phyloP scores from a whole-genome alignment of 1,140 invertebrate genomes.

The Diachasmimorpha longicaudata region DNA sequence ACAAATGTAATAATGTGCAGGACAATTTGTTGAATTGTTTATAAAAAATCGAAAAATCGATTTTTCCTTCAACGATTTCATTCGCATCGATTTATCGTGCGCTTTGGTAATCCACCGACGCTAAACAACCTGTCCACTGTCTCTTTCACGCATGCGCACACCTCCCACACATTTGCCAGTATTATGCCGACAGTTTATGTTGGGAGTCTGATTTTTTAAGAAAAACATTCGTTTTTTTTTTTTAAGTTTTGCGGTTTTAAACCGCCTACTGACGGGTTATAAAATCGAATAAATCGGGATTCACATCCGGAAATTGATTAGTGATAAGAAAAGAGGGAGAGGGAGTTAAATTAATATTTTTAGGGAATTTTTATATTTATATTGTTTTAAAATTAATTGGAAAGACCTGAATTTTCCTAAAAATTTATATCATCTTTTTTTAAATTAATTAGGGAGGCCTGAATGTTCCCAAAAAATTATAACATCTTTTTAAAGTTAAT shows the following conservation, averaged over 20 bases:
- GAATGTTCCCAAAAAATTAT: no score
- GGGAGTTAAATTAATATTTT: no score
- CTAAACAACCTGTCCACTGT: constrained; percentile 40
- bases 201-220: neutral
- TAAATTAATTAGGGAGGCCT: no score
- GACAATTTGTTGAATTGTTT: neutral
- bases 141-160: constrained; percentile 29
- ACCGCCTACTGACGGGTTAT: neutral
- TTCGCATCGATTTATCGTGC: constrained; percentile 42
- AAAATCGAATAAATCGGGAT: neutral
- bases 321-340: no score
- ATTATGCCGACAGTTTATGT: constrained; percentile 34
- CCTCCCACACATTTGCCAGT: constrained; percentile 33
- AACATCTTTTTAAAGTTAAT: no score
- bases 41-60: no score
- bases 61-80: constrained; percentile 24
- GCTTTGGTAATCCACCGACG: constrained; percentile 38
- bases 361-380: no score
- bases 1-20: neutral
- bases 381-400: no score
- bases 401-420: no score
- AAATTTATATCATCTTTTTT: no score
- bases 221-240: no score
- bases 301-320: no score
- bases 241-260: neutral